Evolutionary conservation across 2,888 invertebrate species (phyloP).

Genomic region (Polydesmus complanatus): DNA sequence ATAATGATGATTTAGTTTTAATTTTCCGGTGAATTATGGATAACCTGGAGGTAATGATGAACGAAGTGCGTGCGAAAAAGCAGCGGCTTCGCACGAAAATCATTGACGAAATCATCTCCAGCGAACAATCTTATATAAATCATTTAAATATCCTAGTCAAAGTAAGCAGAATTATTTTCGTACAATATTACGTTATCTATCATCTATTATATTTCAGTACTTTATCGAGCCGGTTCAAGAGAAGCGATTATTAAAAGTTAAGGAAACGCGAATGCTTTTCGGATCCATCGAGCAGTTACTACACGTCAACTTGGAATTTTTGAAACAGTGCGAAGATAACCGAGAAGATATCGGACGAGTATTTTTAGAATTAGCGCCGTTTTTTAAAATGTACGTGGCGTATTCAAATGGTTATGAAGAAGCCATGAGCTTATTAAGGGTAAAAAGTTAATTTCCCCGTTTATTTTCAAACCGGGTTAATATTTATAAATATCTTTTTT

Average conservation of each 20-base stretch:
- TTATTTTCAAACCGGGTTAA: constrained; percentile 1
- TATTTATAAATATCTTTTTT: constrained; percentile 16
- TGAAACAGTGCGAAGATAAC: constrained; percentile 27
- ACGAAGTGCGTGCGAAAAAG: no score
- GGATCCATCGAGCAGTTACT: constrained; percentile 34
- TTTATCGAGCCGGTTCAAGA: constrained; percentile 30
- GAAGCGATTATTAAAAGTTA: constrained; percentile 27
- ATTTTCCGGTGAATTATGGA: no score
- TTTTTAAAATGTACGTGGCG: constrained; percentile 59
- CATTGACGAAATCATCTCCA: not conserved
- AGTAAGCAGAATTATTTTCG: not conserved
- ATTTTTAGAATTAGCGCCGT: constrained; percentile 57
- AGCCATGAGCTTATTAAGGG: constrained; percentile 46
- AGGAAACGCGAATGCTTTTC: constrained; percentile 28
- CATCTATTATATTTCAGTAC: constrained; percentile 22
- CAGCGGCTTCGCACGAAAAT: not conserved
- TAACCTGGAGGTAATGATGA: no score
- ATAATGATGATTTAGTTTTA: no score
- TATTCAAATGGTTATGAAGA: constrained; percentile 60
- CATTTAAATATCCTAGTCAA: not conserved
- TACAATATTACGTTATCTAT: not conserved
- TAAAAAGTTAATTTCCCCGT: constrained; percentile 27
- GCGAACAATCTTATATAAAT: not conserved
- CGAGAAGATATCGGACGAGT: constrained; percentile 46
- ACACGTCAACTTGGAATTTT: constrained; percentile 31